Percentiles rank a stretch among this genome's conserved stretches.
Conservation (phyloP, 2,113 vertebrate genomes). For the Peromyscus maniculatus region DNA sequence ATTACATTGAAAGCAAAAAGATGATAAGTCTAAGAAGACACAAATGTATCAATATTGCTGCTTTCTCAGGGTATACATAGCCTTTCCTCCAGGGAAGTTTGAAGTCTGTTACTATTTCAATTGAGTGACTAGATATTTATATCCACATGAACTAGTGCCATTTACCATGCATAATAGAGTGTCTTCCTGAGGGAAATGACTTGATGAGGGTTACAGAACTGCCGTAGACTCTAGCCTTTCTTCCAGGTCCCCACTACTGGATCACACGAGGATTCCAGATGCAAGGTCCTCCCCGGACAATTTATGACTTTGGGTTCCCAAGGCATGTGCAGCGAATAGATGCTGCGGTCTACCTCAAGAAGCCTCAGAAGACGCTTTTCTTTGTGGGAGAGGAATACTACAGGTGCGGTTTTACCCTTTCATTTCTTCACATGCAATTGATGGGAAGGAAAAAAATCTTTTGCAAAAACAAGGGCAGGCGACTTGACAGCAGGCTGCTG, state of each 20-base stretch:
- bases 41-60: background rate
- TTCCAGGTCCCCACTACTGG: conserved; percentile 82
- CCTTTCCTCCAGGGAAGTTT: conserved; percentile 1
- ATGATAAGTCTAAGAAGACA: conserved; percentile 19
- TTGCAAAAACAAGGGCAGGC: background rate
- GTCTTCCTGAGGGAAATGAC: background rate
- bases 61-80: background rate
- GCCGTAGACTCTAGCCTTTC: conserved; percentile 17
- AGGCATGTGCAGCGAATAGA: conserved; percentile 75
- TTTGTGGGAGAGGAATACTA: conserved; percentile 83
- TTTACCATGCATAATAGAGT: background rate
- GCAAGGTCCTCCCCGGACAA: conserved; percentile 73
- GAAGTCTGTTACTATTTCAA: background rate
- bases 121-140: background rate
- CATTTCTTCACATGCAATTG: background rate
- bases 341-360: conserved; percentile 79
- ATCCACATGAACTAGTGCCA: background rate
- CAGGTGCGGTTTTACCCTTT: conserved; percentile 61
- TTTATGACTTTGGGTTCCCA: conserved; percentile 83
- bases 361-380: conserved; percentile 83
- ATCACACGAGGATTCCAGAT: conserved; percentile 83
- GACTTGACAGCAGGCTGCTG: background rate
- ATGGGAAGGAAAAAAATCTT: conserved; percentile 6
- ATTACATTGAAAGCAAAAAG: background rate
- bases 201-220: rapidly evolving